Percentiles rank a stretch among this genome's conserved stretches.
Conservation (phyloP, 1,140 invertebrate species). For the Zaprionus capensis region DNA sequence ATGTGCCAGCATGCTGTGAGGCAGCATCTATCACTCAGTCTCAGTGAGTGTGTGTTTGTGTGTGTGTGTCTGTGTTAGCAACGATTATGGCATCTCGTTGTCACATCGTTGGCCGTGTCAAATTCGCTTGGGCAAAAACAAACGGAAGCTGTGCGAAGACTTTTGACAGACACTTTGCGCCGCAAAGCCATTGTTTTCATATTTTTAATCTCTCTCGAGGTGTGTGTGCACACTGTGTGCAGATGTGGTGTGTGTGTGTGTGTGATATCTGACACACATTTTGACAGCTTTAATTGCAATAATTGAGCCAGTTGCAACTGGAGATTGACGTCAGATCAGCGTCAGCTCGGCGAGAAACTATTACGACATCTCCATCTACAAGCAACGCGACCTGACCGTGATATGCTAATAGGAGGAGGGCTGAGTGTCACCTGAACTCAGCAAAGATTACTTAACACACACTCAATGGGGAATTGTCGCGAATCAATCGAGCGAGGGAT, state of each 20-base stretch:
- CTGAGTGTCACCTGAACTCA: slow-evolving; percentile 4
- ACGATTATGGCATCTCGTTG: slow-evolving; percentile 66
- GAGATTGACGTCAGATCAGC: neutral
- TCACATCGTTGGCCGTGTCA: slow-evolving; percentile 57
- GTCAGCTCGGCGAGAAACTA: neutral
- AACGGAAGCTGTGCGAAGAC: slow-evolving; percentile 74
- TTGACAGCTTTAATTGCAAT: slow-evolving; percentile 72
- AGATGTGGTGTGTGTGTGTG: neutral
- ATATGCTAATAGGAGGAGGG: slow-evolving; percentile 59
- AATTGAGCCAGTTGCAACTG: slow-evolving; percentile 31
- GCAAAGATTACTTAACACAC: slow-evolving; percentile 57
- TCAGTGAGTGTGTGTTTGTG: neutral
- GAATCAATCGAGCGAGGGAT: slow-evolving; percentile 16
- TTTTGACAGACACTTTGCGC: slow-evolving; percentile 60
- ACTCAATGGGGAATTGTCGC: slow-evolving; percentile 55
- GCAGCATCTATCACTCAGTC: neutral
- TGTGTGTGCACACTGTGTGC: neutral
- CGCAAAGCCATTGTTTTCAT: slow-evolving; percentile 40
- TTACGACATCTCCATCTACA: slow-evolving; percentile 19
- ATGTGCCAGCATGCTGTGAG: slow-evolving; percentile 38
- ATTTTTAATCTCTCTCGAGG: neutral
- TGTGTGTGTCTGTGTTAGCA: slow-evolving; percentile 15
- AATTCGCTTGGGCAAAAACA: slow-evolving; percentile 31
- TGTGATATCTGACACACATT: slow-evolving; percentile 55
- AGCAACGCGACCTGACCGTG: slow-evolving; percentile 14